Conservation (phyloP, 2,888 invertebrate species). For the Campaea margaritaria region DNA sequence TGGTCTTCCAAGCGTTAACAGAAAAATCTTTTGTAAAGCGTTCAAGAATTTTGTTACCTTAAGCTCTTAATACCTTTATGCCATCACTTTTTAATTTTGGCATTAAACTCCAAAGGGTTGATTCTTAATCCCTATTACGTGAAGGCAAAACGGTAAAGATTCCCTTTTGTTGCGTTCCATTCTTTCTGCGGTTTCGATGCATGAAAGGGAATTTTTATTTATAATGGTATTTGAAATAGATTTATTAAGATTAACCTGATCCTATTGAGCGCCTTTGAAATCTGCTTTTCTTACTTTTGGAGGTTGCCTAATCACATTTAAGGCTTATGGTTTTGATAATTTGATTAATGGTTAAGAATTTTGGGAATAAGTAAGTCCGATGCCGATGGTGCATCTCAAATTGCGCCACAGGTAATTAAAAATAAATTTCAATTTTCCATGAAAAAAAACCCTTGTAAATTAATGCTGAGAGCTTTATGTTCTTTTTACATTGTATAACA, state of each 20-base stretch:
- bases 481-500: background rate
- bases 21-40: conserved; percentile 73
- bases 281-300: conserved; percentile 18
- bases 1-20: conserved; percentile 81
- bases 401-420: too few species aligned
- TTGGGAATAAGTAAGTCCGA: background rate
- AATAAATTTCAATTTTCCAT: too few species aligned
- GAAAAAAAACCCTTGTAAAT: background rate
- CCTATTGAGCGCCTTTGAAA: conserved; percentile 24
- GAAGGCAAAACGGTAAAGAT: conserved; percentile 62
- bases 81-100: conserved; percentile 82
- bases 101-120: conserved; percentile 76
- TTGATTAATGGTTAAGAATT: conserved; percentile 14
- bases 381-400: too few species aligned
- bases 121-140: conserved; percentile 76
- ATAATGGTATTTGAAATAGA: conserved; percentile 48
- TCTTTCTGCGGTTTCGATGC: conserved; percentile 66
- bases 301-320: conserved; percentile 29
- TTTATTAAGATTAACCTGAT: conserved; percentile 38
- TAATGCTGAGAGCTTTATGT: background rate
- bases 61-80: conserved; percentile 84
- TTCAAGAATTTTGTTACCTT: conserved; percentile 78
- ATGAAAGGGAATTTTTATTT: conserved; percentile 50
- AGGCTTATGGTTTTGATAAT: conserved; percentile 19
- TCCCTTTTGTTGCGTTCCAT: conserved; percentile 66